Base-by-base conservation (phyloP, 2,113 vertebrate genomes). In the Todiramphus saurophagus region DNA sequence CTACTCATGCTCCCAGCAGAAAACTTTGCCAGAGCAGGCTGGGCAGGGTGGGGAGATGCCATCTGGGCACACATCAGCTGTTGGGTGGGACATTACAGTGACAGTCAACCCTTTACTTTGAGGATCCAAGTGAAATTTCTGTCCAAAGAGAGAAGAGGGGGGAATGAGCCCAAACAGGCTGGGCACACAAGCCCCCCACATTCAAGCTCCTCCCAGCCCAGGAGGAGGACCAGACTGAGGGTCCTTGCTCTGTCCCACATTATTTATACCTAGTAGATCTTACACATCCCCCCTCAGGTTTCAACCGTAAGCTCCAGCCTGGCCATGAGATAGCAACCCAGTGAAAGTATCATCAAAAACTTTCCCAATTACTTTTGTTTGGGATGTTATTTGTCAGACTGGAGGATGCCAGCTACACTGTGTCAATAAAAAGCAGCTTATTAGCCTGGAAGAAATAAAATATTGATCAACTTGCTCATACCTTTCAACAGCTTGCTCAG, bases 101-200 rank as follows among this genome's bases (percentile, higher is more conserved):
- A 5, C 73, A 73, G 73, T 33, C 55, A 67, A 43, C 7, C 9
- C 31, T 46, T 30, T 10, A 35, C 43, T 51, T 72, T 37, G 48
- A 72, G 17, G 30, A 72, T 3, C 18, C 1, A 1, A 25, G 13
- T 39, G 48, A 73, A 56, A 31, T 17, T 74, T 51, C 64, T 55
- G 37, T 9, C 46, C 56, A 46, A 75, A 35, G 17, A 33, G 12
- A n/a, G 13, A 50, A 51, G 10, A 63, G 10, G 6, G 11, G 13
- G 3, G 1, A 74, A 53, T 4, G 41, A 83, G 17, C 27, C 13
- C 30, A 67, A 28, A 24, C 44, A 69, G 33, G 13, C 31, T 1
- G 13, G 31, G 17, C 19, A 50, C 0, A 0, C 6, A 3, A 93
- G 8, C 5, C 16, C 35, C 27, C 20, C 27, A 0, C 5, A 2